Evolutionary conservation across 2,113 vertebrate species (phyloP), one percentile per base, ranked within the genome.

Genomic region (Microcebus jonahi): DNA sequence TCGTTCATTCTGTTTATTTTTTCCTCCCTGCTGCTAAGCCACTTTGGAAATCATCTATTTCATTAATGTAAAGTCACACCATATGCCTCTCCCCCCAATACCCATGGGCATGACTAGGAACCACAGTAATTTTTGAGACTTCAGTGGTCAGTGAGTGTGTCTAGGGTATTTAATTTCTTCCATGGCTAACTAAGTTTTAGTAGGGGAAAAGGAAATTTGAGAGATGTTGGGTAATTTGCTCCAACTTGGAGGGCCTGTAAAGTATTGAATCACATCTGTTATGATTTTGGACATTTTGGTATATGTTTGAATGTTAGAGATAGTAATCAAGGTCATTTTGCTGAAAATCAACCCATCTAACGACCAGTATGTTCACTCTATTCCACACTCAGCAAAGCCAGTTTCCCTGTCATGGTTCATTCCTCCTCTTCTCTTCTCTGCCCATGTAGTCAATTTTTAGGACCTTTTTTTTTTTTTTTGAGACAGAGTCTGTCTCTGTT

Each of bases 111-210:
- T 90, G 31, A 79, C 65, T 39, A 27, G 50, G 42, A 88, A 76
- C 36, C 48, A 29, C 34, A 65, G 17, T 81, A 63, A 75, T 80
- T 68, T 57, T 53, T 8, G 73, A 50, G 27, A 65, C 81, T 92
- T 15, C 8, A 3, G 59, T 91, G 50, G 36, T 88, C 81, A 55
- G 0, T 90, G 81, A 92, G 3, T 88, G 3, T 83, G 81, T 65
- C 48, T 67, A 27, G 45, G 39, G 14, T 87, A 68, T 67, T 93
- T 95, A 80, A 39, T 70, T 71, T 95, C 39, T 91, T 92, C 36
- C 63, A n/a, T 3, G 6, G 61, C n/a, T 92, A 65, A 73, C 63
- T 94, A 79, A 73, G 71, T 94, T 94, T 92, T 86, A 91, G 39
- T 73, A 65, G 77, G 18, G 53, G 12, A 50, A 90, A 65, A 73